Conservation (phyloP, 2,797 vertebrate genomes). For the Poecilia gillii region DNA sequence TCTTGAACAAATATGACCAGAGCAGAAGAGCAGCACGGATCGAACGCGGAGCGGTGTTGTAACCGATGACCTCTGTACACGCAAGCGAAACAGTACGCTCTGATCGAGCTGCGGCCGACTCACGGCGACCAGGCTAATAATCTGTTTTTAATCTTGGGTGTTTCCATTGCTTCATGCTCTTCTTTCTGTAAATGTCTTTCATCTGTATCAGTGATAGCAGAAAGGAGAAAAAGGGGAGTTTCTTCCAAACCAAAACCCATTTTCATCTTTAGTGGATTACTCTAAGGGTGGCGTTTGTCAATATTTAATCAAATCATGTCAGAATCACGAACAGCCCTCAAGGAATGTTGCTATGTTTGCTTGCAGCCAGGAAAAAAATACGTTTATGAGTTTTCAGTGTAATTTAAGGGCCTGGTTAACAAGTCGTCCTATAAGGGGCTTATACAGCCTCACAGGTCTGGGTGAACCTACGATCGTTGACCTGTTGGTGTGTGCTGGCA, state of each 20-base stretch:
- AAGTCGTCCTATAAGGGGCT: constrained; percentile 61
- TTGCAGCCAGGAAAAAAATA: constrained; percentile 36
- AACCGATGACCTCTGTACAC: constrained; percentile 69
- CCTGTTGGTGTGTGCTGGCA: constrained; percentile 78
- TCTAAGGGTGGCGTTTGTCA: not conserved
- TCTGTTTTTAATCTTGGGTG: constrained; percentile 21
- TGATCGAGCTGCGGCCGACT: not conserved
- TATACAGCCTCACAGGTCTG: constrained; percentile 58
- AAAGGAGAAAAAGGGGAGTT: constrained; percentile 9
- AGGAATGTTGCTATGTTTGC: constrained; percentile 50
- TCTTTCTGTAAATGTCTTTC: constrained; percentile 11
- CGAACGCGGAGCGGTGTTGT: constrained; percentile 67
- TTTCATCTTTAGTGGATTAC: constrained; percentile 46
- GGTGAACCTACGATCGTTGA: constrained; percentile 82
- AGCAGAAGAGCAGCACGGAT: constrained; percentile 59
- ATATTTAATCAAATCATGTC: constrained; percentile 34
- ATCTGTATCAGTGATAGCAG: constrained; percentile 6
- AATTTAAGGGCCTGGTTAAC: constrained; percentile 56
- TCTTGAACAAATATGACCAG: constrained; percentile 75
- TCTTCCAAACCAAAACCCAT: constrained; percentile 25
- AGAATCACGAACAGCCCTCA: not conserved
- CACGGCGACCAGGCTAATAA: constrained; percentile 23
- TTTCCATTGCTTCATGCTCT: constrained; percentile 24
- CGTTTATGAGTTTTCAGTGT: constrained; percentile 51
- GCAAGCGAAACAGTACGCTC: constrained; percentile 25